Evolutionary conservation across 2,888 invertebrate genomes (phyloP), one percentile per base, ranked within the genome.

Genomic region (Leptinotarsa haldemani): DNA sequence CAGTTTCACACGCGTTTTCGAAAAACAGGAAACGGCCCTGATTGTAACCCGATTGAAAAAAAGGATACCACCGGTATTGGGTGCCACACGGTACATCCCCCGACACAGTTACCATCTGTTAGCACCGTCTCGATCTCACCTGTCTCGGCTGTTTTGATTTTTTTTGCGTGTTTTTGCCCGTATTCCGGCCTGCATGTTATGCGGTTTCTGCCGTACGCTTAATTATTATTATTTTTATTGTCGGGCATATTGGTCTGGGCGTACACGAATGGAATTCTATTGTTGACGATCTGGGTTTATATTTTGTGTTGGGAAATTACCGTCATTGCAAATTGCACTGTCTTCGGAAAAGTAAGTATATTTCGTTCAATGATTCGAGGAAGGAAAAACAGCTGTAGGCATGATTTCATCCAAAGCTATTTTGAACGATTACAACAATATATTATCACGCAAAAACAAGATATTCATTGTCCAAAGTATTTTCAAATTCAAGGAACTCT

Each of bases 81-180:
- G 66, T 66, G 46, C 65, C 56, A 53, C 68, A 18, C 25, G 56
- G 63, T 53, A 47, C 77, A 74, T 56, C 69, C 71, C 73, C 73
- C 73, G 70, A 68, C 74, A 70, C 74, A 77, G 73, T 71, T 66
- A 71, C 79, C 79, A 79, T 77, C 79, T 79, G 79, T 77, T 72
- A 73, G 67, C 56, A 75, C 76, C 79, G 79, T 79, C 77, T 77
- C 77, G 75, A 75, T 68, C 70, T 73, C 73, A 76, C 76, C 76
- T 76, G 61, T 40, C 61, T 25, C 61, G 61, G 25, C 61, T 30
- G 61, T n/a, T 30, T 30, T 61, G 61, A 61, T 61, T 61, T 61
- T 30, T 61, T 58, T 61, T 20, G 18, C 15, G 30, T 61, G 30
- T 61, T 30, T 61, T 61, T 30, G 61, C 61, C 61, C 30, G 61